Evolutionary conservation across 2,888 invertebrate species (phyloP), one percentile per base, ranked within the genome.

Genomic region (Epinotia bilunana): DNA sequence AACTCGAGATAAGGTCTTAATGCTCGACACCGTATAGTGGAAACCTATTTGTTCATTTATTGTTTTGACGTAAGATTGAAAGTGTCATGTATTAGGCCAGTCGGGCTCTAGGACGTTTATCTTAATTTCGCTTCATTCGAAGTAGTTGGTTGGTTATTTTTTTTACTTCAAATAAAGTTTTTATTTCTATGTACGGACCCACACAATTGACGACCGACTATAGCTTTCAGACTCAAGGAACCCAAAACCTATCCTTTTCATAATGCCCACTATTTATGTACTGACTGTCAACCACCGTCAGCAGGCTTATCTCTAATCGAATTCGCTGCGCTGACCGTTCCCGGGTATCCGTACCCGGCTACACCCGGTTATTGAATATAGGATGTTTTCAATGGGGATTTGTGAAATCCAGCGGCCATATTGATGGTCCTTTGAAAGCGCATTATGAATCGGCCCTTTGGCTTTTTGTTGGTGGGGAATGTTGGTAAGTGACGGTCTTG

Each of bases 301-400:
- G 20, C 57, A 68, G 61, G 73, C 73, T 73, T 61, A 73, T 73
- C 61, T 67, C 67, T 43, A 67, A 55, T 67, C 55, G 72, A 64
- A 72, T 72, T 63, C 53, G 53, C 46, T 63, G 61, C 18, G 71
- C 72, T 63, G 72, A 72, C 64, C 57, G 72, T 65, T 33, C 65
- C 18, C 13, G 23, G 58, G 28, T 60, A 23, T 13, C 60, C 20
- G 12, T 60, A 60, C 23, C 6, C 28, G 33, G 20, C 33, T 33
- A 61, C 33, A 5, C 57, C 20, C 72, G 63, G 78, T 71, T 78
- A 78, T 77, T 77, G 77, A 77, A 77, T 77, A 75, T 77, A 55
- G 78, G 76, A 78, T 80, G 82, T 78, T 78, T 80, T 85, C 85
- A 86, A 86, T 86, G 81, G 83, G 73, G 86, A 83, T 86, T 84